Percentiles rank a stretch among this genome's conserved stretches.
Evolutionary conservation across 1,140 invertebrate genomes (phyloP).

Genomic region (Euglossa dilemma): DNA sequence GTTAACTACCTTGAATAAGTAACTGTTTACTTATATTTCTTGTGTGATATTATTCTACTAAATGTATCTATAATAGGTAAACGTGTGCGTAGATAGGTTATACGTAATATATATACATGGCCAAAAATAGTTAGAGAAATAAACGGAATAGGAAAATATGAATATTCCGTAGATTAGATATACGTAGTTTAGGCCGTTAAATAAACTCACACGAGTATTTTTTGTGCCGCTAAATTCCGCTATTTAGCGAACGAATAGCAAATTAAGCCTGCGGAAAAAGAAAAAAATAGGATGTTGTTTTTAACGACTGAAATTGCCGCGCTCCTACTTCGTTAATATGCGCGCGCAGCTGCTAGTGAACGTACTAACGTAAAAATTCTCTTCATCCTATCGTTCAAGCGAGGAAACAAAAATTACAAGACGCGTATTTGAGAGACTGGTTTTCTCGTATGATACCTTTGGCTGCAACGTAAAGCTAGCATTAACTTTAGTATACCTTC

Average conservation of each 20-base stretch:
- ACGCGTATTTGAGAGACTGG: not conserved
- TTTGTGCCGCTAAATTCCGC: slow-evolving; percentile 38
- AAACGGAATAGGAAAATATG: not conserved
- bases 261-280: not conserved
- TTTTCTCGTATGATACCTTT: not conserved
- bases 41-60: not conserved
- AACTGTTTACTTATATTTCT: not conserved
- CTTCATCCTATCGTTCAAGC: not conserved
- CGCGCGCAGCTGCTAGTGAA: not conserved
- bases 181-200: not conserved
- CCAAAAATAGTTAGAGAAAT: not conserved
- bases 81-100: too few relatives aligned
- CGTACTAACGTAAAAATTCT: not conserved
- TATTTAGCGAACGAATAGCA: not conserved
- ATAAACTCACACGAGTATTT: slow-evolving; percentile 38
- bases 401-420: not conserved
- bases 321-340: not conserved
- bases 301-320: slow-evolving; percentile 20
- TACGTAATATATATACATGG: too few relatives aligned
- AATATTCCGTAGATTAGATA: not conserved
- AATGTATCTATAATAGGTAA: not conserved
- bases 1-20: too few relatives aligned
- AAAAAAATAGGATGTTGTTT: slow-evolving; percentile 17
- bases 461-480: not conserved
- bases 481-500: not conserved